phyloP scores from a whole-genome alignment of 2,113 vertebrate genomes.

The Ploceus nigricollis region DNA sequence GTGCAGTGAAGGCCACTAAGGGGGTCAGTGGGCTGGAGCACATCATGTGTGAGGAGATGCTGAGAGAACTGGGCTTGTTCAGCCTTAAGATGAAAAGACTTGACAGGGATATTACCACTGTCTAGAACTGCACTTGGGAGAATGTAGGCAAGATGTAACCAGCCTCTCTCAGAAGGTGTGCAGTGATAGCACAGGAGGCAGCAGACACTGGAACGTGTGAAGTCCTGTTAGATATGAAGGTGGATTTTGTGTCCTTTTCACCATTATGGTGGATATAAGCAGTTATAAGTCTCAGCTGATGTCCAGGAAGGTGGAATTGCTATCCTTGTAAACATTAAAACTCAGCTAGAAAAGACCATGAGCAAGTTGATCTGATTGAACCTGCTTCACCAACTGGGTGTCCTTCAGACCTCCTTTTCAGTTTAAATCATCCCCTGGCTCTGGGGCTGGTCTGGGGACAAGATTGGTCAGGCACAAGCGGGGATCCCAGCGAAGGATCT shows the following conservation, averaged over 20 bases:
- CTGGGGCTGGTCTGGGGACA: neutral
- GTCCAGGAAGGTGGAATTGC: neutral
- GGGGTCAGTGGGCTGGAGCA: rapidly evolving
- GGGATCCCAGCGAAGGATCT: neutral
- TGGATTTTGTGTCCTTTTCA: neutral
- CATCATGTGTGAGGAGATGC: neutral
- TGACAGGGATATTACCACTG: neutral
- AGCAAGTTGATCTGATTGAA: neutral
- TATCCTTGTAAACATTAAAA: neutral
- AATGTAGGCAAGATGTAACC: neutral
- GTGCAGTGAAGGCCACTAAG: neutral
- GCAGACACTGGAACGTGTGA: neutral
- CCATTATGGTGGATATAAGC: neutral
- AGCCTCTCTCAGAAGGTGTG: neutral
- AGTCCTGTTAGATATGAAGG: neutral
- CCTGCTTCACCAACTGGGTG: rapidly evolving
- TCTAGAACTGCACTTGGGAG: neutral
- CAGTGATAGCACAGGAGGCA: neutral
- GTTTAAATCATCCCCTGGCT: neutral
- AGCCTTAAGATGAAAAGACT: neutral
- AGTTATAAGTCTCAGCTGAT: neutral
- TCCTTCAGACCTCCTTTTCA: neutral
- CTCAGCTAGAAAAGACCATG: neutral
- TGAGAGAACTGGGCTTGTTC: neutral
- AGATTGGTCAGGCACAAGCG: neutral